phyloP scores from a whole-genome alignment of 2,888 invertebrate species.

The Ectropis crepuscularia region DNA sequence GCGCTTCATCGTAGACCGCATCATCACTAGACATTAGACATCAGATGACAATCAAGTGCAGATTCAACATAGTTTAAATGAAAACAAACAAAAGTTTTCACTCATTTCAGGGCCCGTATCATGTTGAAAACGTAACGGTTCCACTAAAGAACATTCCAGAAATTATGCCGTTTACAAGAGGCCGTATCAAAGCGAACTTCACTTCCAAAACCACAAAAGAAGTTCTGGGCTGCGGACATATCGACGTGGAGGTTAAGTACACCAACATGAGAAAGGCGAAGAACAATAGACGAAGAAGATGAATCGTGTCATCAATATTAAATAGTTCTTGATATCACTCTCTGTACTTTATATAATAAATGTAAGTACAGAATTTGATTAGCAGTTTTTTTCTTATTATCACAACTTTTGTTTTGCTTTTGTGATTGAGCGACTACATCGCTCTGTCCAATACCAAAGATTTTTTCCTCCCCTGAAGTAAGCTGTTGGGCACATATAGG shows the following conservation, averaged over 20 bases:
- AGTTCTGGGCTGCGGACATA: neutral
- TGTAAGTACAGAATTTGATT: no score
- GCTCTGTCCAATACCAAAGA: no score
- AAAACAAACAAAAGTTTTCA: neutral
- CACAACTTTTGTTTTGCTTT: no score
- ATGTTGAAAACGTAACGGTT: conserved; percentile 1
- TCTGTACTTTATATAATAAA: neutral
- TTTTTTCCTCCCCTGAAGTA: no score
- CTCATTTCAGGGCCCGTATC: conserved; percentile 1
- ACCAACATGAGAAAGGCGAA: neutral
- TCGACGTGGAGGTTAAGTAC: conserved; percentile 1
- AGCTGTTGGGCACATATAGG: no score
- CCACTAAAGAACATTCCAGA: conserved; percentile 2
- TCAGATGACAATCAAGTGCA: no score
- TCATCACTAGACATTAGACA: no score
- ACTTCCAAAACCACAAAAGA: neutral
- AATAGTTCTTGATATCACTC: neutral
- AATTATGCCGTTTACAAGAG: neutral
- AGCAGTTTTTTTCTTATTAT: no score
- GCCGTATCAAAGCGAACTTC: neutral
- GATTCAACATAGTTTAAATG: no score
- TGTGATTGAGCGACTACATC: no score
- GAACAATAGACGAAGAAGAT: neutral
- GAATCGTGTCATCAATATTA: no score
- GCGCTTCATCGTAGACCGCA: no score